Evolutionary conservation across 1,140 invertebrate species (phyloP).

Genomic region (Zaprionus tsacasi): DNA sequence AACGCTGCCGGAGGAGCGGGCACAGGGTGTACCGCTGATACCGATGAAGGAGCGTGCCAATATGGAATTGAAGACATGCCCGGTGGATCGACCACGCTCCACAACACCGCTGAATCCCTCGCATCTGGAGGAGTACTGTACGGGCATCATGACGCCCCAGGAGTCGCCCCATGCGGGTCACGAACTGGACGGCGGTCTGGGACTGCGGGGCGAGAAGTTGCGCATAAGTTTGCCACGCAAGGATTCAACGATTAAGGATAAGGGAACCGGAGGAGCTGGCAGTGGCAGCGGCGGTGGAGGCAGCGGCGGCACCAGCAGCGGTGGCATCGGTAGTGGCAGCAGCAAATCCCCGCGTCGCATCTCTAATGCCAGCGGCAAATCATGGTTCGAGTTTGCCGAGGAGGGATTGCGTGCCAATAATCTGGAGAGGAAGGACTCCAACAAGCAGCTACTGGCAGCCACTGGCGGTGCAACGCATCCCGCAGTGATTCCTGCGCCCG

Average conservation of each 20-base stretch:
- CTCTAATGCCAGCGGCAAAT: conserved; percentile 85
- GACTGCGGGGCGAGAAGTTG: conserved; percentile 86
- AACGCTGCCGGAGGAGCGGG: conserved; percentile 92
- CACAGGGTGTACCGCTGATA: conserved; percentile 91
- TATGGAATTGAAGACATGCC: conserved; percentile 90
- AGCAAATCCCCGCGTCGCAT: conserved; percentile 85
- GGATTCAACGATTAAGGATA: conserved; percentile 84
- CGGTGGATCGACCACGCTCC: conserved; percentile 94
- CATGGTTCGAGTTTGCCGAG: conserved; percentile 88
- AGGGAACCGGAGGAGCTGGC: conserved; percentile 18
- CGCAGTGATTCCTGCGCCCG: conserved; percentile 32
- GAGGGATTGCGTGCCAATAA: conserved; percentile 85
- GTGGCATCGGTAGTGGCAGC: conserved; percentile 32
- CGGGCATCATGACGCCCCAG: conserved; percentile 81
- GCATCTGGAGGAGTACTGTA: conserved; percentile 90
- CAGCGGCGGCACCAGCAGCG: background rate
- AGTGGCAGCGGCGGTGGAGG: background rate
- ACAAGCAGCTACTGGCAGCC: conserved; percentile 63
- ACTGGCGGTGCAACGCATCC: conserved; percentile 14
- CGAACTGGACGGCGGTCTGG: conserved; percentile 60
- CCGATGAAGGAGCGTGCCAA: conserved; percentile 91
- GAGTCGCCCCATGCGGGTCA: conserved; percentile 59
- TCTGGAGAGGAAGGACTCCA: conserved; percentile 76
- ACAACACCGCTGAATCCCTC: conserved; percentile 92
- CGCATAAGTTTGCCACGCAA: conserved; percentile 89